These are phyloP conservation scores for Acromyrmex charruanus DNA, from an alignment of 1,140 invertebrate species.

Conservation along the genomic window DNA sequence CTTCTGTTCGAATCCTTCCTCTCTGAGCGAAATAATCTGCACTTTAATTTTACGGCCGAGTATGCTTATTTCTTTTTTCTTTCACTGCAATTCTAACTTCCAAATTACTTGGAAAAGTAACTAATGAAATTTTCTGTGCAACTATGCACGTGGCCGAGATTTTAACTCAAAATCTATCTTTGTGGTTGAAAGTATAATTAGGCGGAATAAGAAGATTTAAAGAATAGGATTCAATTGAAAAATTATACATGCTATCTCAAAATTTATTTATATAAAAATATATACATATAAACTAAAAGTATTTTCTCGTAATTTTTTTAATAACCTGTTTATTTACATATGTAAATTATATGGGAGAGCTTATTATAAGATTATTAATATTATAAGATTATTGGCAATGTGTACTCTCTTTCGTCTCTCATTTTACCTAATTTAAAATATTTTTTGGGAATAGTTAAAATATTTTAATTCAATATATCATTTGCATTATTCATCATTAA, in stretches of 20 bases:
- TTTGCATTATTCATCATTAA: neutral
- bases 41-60: conserved; percentile 10
- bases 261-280: neutral
- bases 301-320: neutral
- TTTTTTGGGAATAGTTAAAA: neutral
- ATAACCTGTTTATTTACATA: neutral
- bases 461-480: conserved; percentile 2
- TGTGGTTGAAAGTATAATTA: neutral
- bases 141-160: neutral
- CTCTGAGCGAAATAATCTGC: neutral
- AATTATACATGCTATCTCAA: neutral
- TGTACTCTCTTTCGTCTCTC: too few relatives aligned
- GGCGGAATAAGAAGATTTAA: conserved; percentile 8
- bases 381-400: neutral
- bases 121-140: conserved; percentile 39
- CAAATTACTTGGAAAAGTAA: conserved; percentile 40
- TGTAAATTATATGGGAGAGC: neutral
- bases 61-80: conserved; percentile 12
- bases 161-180: conserved; percentile 28
- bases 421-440: neutral
- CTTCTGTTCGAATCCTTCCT: conserved; percentile 15
- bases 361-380: neutral
- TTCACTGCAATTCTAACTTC: conserved; percentile 9
- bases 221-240: neutral
- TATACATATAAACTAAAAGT: neutral